Conservation (phyloP, 2,797 vertebrate species). For the Oophaga sylvatica region DNA sequence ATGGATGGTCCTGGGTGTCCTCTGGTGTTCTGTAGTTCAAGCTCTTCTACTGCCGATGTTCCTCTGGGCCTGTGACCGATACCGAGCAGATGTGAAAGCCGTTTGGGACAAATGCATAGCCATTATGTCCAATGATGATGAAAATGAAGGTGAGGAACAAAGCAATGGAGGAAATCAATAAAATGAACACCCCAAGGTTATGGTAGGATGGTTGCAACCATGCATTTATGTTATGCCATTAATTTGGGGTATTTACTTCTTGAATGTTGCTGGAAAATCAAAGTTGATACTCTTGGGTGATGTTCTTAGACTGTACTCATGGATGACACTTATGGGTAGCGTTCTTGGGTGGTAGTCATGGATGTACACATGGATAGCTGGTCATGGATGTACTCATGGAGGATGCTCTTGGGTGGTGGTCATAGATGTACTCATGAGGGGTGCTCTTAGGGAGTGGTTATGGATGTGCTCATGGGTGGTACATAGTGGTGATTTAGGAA, state of each 20-base stretch:
- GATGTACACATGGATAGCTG: neutral
- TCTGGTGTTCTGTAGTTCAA: constrained; percentile 94
- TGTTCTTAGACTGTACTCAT: too few species aligned
- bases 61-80: constrained; percentile 92
- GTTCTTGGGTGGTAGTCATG: neutral
- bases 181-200: neutral
- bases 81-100: constrained; percentile 85
- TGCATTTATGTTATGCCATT: neutral
- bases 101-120: constrained; percentile 91
- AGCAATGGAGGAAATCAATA: neutral
- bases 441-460: neutral
- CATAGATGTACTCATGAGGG: neutral
- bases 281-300: neutral
- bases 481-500: neutral
- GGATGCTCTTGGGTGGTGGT: neutral
- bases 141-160: constrained; percentile 82
- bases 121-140: constrained; percentile 88
- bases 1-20: constrained; percentile 91
- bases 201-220: neutral
- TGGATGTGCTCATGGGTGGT: neutral
- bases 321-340: neutral
- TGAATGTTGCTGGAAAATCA: neutral
- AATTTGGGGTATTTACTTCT: neutral
- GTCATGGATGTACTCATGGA: neutral
- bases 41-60: constrained; percentile 89